Conservation (phyloP, 2,797 vertebrate species). For the Microchirus variegatus region DNA sequence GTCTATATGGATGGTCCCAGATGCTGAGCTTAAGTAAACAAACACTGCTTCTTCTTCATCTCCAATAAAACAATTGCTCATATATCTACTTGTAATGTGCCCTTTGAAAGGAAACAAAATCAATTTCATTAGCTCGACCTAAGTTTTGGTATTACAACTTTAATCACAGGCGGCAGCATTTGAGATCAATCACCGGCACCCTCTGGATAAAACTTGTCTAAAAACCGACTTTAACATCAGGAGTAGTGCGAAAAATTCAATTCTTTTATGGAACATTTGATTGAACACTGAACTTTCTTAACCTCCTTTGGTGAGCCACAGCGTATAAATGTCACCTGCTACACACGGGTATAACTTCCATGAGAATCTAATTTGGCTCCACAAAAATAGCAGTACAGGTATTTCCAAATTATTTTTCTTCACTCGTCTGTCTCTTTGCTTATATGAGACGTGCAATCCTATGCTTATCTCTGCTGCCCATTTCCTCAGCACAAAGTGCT, state of each 20-base stretch:
- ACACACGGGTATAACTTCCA: slow-evolving; percentile 7
- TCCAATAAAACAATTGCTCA: too few species aligned
- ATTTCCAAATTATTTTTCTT: slow-evolving; percentile 3
- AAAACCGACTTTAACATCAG: slow-evolving; percentile 33
- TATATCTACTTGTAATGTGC: neutral
- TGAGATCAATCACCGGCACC: neutral
- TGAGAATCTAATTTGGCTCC: slow-evolving; percentile 1
- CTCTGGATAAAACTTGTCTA: neutral
- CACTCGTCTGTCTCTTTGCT: neutral
- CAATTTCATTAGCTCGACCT: slow-evolving; percentile 4
- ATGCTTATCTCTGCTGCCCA: neutral
- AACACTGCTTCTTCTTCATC: too few species aligned
- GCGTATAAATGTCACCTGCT: slow-evolving; percentile 34
- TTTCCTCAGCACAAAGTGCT: slow-evolving; percentile 4
- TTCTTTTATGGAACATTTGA: slow-evolving; percentile 23
- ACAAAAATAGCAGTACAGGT: neutral
- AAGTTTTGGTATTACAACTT: neutral
- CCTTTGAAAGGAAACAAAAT: slow-evolving; percentile 37
- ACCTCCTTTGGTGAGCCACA: slow-evolving; percentile 12
- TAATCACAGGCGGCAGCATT: neutral
- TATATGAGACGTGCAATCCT: too few species aligned
- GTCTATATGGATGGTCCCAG: too few species aligned
- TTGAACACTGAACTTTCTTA: slow-evolving; percentile 11
- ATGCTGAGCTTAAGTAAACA: too few species aligned
- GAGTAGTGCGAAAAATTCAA: slow-evolving; percentile 19